These are phyloP conservation scores for Ecdyonurus torrentis DNA, from an alignment of 2,888 invertebrate genomes.

Conservation along the genomic window DNA sequence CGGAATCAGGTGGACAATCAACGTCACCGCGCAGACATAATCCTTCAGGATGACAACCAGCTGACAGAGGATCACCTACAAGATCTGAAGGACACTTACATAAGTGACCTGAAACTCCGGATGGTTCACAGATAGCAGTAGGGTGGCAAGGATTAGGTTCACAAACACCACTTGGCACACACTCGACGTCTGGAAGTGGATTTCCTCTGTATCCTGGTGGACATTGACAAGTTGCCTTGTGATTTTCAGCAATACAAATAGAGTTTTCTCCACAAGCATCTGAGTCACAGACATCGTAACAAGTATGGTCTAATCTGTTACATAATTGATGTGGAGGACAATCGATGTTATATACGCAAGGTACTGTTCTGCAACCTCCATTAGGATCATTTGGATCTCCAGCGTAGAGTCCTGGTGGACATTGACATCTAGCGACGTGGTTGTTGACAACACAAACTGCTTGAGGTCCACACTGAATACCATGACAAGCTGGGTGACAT, in stretches of 20 bases:
- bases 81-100: slow-evolving; percentile 64
- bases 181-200: slow-evolving; percentile 70
- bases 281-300: slow-evolving; percentile 62
- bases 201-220: slow-evolving; percentile 67
- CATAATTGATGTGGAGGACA: slow-evolving; percentile 66
- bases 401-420: slow-evolving; percentile 70
- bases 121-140: slow-evolving; percentile 58
- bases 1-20: slow-evolving; percentile 59
- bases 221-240: slow-evolving; percentile 68
- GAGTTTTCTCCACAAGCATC: slow-evolving; percentile 74
- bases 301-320: slow-evolving; percentile 65
- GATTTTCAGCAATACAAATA: slow-evolving; percentile 73
- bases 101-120: slow-evolving; percentile 43
- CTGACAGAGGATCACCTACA: slow-evolving; percentile 56
- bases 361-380: slow-evolving; percentile 57
- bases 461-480: slow-evolving; percentile 62
- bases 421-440: slow-evolving; percentile 77
- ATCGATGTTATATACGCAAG: slow-evolving; percentile 74
- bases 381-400: slow-evolving; percentile 68
- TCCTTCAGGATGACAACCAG: slow-evolving; percentile 64
- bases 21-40: slow-evolving; percentile 51
- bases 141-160: slow-evolving; percentile 61
- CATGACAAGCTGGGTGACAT: slow-evolving; percentile 64
- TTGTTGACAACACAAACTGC: slow-evolving; percentile 80
- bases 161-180: slow-evolving; percentile 52